A percentile compares a stretch with the other conserved stretches of the same genome.
Conservation (phyloP, 2,113 vertebrate genomes). For the Perca flavescens region DNA sequence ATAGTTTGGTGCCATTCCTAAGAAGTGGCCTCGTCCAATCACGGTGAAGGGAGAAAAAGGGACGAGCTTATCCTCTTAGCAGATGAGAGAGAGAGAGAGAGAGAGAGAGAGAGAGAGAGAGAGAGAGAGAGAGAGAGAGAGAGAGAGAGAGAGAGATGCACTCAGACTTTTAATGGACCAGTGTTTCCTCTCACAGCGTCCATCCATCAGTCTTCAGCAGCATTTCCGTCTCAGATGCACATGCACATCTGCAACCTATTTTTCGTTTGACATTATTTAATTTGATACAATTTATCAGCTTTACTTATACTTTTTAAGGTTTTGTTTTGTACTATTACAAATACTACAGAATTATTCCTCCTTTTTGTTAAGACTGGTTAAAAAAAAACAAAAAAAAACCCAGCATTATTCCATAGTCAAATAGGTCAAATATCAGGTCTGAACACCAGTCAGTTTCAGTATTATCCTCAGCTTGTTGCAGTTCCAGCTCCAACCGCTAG, state of each 20-base stretch:
- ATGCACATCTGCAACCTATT: not conserved
- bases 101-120: conserved; percentile 56
- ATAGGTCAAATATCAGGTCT: not conserved
- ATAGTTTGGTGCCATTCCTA: conserved; percentile 91
- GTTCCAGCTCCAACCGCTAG: conserved; percentile 70
- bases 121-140: conserved; percentile 52
- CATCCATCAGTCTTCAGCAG: conserved; percentile 62
- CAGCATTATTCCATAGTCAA: not conserved
- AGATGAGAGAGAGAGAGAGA: conserved; percentile 43
- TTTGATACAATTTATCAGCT: not conserved
- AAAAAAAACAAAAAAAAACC: too few species aligned
- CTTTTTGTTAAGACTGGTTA: not conserved
- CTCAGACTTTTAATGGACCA: conserved; percentile 64
- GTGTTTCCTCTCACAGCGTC: conserved; percentile 74
- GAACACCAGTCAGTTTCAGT: not conserved
- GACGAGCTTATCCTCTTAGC: conserved; percentile 83
- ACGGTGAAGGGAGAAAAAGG: conserved; percentile 79
- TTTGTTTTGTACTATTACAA: not conserved
- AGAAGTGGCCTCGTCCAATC: conserved; percentile 88
- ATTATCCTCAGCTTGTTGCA: conserved; percentile 31
- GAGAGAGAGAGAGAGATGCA: conserved; percentile 21
- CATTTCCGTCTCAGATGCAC: conserved; percentile 23
- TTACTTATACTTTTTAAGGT: not conserved
- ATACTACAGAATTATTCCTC: not conserved
- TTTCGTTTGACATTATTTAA: not conserved